Evolutionary conservation across 2,113 vertebrate species (phyloP).

Genomic region (Pelodiscus sinensis): DNA sequence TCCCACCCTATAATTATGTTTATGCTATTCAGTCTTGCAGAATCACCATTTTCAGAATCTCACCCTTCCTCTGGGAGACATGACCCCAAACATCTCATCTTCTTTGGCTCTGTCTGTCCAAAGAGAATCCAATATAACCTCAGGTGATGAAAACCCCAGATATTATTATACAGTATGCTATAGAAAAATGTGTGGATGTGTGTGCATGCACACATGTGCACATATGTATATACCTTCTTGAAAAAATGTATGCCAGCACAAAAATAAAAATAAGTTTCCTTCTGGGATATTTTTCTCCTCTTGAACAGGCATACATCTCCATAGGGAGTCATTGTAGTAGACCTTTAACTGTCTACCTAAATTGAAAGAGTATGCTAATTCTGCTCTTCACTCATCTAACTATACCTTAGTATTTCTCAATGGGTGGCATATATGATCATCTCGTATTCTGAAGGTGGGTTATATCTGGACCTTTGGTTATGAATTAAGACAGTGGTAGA

Average conservation of each 20-base stretch:
- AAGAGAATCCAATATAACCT: conserved; percentile 71
- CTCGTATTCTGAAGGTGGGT: not conserved
- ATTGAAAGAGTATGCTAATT: conserved; percentile 44
- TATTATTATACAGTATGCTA: not conserved
- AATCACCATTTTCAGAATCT: conserved; percentile 53
- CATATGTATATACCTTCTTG: not conserved
- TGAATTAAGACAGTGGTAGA: not conserved
- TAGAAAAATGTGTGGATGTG: not conserved
- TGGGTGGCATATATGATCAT: not conserved
- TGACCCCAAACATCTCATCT: conserved; percentile 69
- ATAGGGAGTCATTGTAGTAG: conserved; percentile 55
- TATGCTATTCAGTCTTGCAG: conserved; percentile 51
- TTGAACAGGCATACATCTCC: not conserved
- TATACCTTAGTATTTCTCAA: conserved; percentile 10
- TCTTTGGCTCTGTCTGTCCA: conserved; percentile 62
- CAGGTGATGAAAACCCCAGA: conserved; percentile 49
- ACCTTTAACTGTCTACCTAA: conserved; percentile 30
- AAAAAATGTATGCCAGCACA: conserved; percentile 9
- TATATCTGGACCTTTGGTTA: not conserved
- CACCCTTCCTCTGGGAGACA: conserved; percentile 40
- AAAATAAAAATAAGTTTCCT: conserved; percentile 30
- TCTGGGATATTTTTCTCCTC: conserved; percentile 4
- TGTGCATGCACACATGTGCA: not conserved
- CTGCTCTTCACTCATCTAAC: conserved; percentile 6
- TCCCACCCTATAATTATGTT: conserved; percentile 31